Conservation (phyloP, 2,888 invertebrate genomes). For the Silvanus unidentatus region DNA sequence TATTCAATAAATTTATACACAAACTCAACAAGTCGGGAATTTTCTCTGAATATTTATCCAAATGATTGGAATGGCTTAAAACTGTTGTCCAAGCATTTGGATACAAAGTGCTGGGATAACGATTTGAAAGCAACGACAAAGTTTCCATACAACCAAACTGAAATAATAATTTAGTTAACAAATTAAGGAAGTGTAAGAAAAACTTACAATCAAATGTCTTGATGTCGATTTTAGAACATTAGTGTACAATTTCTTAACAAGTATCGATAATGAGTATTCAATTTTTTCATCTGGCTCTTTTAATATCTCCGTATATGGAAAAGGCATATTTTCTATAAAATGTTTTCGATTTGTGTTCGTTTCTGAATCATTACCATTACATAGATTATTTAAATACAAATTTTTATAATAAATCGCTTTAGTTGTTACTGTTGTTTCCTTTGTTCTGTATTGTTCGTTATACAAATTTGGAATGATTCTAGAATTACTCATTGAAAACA, state of each 20-base stretch:
- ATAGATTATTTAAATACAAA: slow-evolving; percentile 33
- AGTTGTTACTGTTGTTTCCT: slow-evolving; percentile 51
- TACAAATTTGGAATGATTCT: slow-evolving; percentile 49
- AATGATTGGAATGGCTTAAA: too few relatives aligned
- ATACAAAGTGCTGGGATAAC: slow-evolving; percentile 64
- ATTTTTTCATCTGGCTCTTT: slow-evolving; percentile 31
- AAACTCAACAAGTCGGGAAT: slow-evolving; percentile 38
- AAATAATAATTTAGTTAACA: slow-evolving; percentile 21
- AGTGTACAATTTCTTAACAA: slow-evolving; percentile 50
- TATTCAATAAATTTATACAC: slow-evolving; percentile 46
- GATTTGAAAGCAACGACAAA: slow-evolving; percentile 58
- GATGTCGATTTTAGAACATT: slow-evolving; percentile 57
- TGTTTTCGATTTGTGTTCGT: slow-evolving; percentile 41
- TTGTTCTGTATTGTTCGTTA: slow-evolving; percentile 46
- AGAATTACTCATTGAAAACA: slow-evolving; percentile 7
- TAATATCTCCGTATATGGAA: slow-evolving; percentile 46
- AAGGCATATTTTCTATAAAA: slow-evolving; percentile 50
- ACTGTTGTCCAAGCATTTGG: slow-evolving; percentile 60
- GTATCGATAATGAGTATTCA: slow-evolving; percentile 54
- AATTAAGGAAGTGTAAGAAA: slow-evolving; percentile 13
- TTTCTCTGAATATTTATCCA: slow-evolving; percentile 14
- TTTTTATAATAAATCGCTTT: slow-evolving; percentile 47
- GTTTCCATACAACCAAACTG: slow-evolving; percentile 64
- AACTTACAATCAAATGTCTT: slow-evolving; percentile 62
- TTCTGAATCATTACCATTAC: slow-evolving; percentile 21